A percentile compares a stretch with the other conserved stretches of the same genome.
Conservation (phyloP, 2,797 vertebrate genomes). For the Ciconia nigra region DNA sequence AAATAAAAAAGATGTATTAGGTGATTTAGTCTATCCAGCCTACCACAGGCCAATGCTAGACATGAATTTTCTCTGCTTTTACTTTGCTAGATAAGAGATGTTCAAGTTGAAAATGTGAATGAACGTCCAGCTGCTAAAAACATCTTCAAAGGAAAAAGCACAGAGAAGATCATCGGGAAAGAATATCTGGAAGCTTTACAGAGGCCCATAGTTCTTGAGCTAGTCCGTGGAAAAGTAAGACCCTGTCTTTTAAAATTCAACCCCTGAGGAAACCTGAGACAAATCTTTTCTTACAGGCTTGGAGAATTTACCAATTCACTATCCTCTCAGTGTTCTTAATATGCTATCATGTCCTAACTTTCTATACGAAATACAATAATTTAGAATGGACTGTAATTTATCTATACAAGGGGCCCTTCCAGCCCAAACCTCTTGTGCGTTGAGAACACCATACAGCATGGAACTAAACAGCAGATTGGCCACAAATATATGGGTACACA, state of each 20-base stretch:
- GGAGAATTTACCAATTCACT: background rate
- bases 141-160: conserved; percentile 82
- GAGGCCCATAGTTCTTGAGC: conserved; percentile 86
- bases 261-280: background rate
- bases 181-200: conserved; percentile 80
- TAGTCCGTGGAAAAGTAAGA: conserved; percentile 90
- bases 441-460: background rate
- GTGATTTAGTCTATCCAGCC: background rate
- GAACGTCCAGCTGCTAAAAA: conserved; percentile 79
- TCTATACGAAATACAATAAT: background rate
- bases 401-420: background rate
- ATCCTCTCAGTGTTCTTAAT: background rate
- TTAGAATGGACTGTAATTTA: background rate
- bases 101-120: conserved; percentile 80
- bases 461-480: background rate
- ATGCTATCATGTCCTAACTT: background rate
- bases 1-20: background rate
- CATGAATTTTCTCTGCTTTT: conserved; percentile 4
- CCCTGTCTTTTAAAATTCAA: background rate
- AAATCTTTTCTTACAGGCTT: background rate
- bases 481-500: background rate
- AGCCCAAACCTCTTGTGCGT: background rate
- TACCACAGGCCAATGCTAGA: background rate
- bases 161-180: conserved; percentile 81
- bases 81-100: conserved; percentile 83